These are phyloP conservation scores for Pseudanteris insignis DNA, from an alignment of 2,888 invertebrate species.

Conservation along the genomic window DNA sequence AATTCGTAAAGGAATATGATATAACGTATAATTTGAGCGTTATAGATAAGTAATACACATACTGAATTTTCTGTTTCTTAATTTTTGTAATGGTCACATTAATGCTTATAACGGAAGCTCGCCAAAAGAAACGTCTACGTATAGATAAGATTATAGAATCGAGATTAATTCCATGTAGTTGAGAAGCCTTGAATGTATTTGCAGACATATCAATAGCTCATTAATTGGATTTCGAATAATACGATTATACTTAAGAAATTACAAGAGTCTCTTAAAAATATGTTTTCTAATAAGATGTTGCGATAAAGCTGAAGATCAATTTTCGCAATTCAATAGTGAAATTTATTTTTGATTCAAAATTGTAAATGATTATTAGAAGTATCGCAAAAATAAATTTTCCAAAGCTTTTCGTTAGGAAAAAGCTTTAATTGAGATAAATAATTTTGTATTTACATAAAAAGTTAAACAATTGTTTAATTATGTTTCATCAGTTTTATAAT, in stretches of 20 bases:
- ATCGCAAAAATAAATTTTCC: no score
- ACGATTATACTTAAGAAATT: constrained; percentile 39
- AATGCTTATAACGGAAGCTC: neutral
- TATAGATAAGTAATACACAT: no score
- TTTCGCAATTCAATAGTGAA: neutral
- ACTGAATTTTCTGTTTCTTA: no score
- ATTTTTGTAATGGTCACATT: no score
- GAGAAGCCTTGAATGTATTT: constrained; percentile 35
- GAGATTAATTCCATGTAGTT: constrained; percentile 30
- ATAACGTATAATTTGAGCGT: no score
- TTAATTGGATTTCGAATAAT: constrained; percentile 46
- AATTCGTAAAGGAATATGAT: no score
- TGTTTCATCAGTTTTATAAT: constrained; percentile 1
- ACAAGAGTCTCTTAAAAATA: constrained; percentile 38
- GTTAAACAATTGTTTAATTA: constrained; percentile 12
- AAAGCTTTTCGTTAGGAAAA: no score
- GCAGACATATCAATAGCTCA: constrained; percentile 39
- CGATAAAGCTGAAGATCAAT: constrained; percentile 1
- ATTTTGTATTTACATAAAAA: no score
- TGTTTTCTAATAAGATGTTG: constrained; percentile 21
- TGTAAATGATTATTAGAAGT: constrained; percentile 1
- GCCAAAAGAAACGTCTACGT: neutral
- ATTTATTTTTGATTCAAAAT: constrained; percentile 7
- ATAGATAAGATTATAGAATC: constrained; percentile 19
- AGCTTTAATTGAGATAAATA: no score